Conservation (phyloP, 1,140 invertebrate genomes). For the Cardiocondyla obscurior region DNA sequence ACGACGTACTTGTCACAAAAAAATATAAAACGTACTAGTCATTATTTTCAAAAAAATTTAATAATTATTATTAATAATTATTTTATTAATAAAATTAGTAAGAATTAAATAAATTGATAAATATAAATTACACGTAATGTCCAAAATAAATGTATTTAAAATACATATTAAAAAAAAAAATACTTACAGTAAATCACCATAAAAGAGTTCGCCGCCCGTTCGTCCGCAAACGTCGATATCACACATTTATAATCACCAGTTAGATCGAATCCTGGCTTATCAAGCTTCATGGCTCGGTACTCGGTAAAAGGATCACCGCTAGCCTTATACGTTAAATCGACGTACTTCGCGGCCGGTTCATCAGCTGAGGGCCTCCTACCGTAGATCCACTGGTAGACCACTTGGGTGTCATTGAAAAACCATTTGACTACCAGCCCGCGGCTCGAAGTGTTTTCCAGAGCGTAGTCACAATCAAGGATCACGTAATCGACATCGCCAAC, state of each 20-base stretch:
- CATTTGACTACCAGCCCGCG: constrained; percentile 91
- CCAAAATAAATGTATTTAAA: no score
- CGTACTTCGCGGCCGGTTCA: constrained; percentile 86
- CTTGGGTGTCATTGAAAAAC: constrained; percentile 88
- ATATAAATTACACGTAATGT: no score
- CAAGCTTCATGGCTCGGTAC: constrained; percentile 90
- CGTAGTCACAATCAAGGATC: constrained; percentile 91
- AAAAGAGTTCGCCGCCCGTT: constrained; percentile 86
- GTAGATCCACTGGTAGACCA: constrained; percentile 92
- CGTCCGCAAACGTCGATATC: constrained; percentile 89
- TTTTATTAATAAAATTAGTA: no score
- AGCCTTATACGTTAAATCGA: constrained; percentile 88
- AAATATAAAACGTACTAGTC: no score
- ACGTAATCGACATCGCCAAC: constrained; percentile 87
- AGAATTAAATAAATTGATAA: no score
- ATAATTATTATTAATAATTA: no score
- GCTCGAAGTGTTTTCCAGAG: constrained; percentile 80
- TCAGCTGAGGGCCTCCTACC: constrained; percentile 85
- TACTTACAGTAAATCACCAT: constrained; percentile 92
- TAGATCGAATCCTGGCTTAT: constrained; percentile 89
- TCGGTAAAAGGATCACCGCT: constrained; percentile 88
- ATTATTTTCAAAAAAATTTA: no score
- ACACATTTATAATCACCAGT: constrained; percentile 91
- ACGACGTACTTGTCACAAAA: no score
- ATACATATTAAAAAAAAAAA: not conserved